Percentiles rank a stretch among this genome's conserved stretches.
phyloP scores from a whole-genome alignment of 2,113 vertebrate species.

The Centrocercus urophasianus region DNA sequence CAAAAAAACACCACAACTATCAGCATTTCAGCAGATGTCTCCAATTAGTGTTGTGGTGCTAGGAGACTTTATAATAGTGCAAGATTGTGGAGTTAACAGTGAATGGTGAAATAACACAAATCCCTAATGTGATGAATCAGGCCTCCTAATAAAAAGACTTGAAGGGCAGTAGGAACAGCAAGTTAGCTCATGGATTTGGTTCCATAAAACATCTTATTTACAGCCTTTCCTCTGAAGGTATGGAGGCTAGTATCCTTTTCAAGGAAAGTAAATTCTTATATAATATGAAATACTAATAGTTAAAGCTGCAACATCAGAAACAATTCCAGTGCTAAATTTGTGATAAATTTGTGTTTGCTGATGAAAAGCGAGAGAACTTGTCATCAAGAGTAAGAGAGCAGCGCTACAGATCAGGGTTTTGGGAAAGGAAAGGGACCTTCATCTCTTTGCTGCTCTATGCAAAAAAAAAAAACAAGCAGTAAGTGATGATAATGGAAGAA shows the following conservation, averaged over 20 bases:
- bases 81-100: background rate
- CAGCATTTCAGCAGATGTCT: background rate
- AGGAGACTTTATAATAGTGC: background rate
- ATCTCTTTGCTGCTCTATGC: background rate
- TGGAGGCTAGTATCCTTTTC: background rate
- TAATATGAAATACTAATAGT: no score
- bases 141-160: background rate
- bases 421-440: background rate
- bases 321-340: background rate
- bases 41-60: background rate
- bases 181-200: background rate
- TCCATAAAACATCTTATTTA: background rate
- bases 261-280: background rate
- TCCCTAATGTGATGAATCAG: background rate
- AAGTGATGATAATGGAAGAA: conserved; percentile 14
- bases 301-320: background rate
- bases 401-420: background rate
- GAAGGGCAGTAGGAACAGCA: background rate
- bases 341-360: background rate
- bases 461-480: background rate
- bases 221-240: background rate
- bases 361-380: background rate
- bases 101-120: background rate
- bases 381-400: background rate
- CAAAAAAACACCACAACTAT: background rate